Base-by-base conservation (phyloP, 1,140 invertebrate genomes). In the Spodoptera frugiperda region DNA sequence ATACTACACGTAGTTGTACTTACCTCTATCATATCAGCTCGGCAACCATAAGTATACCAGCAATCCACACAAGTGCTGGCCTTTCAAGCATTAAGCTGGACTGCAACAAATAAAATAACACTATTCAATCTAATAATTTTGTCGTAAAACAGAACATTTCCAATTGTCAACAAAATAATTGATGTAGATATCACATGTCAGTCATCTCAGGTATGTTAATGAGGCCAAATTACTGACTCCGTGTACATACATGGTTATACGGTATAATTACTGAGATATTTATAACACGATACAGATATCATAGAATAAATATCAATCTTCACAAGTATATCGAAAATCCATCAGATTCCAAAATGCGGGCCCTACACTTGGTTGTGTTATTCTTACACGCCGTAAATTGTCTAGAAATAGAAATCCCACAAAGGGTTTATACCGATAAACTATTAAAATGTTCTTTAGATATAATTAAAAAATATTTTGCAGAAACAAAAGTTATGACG, bases 391-490 rank as follows among this genome's bases (percentile, higher is more conserved):
- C 17, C 30, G 44, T 12, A 48, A 61, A 44, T 17, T 59, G 39
- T 30, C 3, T 46, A 9, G 2, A 61, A 73, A 73, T 73, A 48
- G 9, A 19, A 30, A 25, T 57, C 1, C 2, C 39, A 12, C n/a
- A 30, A 1, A 6, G 19, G 14, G 11, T 2, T 5, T 15, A 33
- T 8, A 73, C 46, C 49, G 54, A 73, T 21, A 33, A 61, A 10
- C 14, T 73, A 48, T 11, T 51, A 15, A 15, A 59, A 15, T 65
- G 39, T 39, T 30, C 15, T 21, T 48, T 19, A 55, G 15, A 30
- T 46, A 65, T 77, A 17, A 15, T 75, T 5, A 17, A 0, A 33
- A n/a, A 54, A 46, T 77, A 73, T 59, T 68, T 77, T 4, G 21
- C 15, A 39, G 17, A 48, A 49, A 2, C 21, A 12, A 73, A 61